Evolutionary conservation across 2,888 invertebrate genomes (phyloP), one percentile per base, ranked within the genome.

Genomic region (Trichopria drosophilae): DNA sequence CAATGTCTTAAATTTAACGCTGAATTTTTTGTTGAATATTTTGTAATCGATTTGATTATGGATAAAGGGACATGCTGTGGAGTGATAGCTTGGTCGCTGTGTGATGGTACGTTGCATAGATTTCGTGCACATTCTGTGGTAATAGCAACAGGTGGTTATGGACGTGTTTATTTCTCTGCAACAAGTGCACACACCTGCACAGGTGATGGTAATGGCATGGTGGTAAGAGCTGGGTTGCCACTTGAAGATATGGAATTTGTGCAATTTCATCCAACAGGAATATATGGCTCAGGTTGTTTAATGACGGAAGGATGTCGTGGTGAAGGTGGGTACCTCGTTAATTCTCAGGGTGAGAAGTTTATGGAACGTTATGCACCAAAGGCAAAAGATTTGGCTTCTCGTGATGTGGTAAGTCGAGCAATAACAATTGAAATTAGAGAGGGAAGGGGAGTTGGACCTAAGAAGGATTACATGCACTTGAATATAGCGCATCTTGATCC

Each of bases 121-220:
- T 82, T 85, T 70, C 75, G 78, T 49, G 75, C 83, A 9, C 83
- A 83, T 70, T n/a, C 7, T 6, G 42, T 61, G 60, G 43, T 64
- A n/a, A 34, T 65, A 31, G 65, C 65, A 2, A 62, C 65, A 6
- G 65, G 65, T 18, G 65, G 65, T 6, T 51, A 59, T 15, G 65
- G 59, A 16, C 50, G 65, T 37, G 58, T 57, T 41, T 98, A 88
- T 80, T 97, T 97, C 82, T 95, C 95, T 15, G 96, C 96, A 76
- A 98, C 97, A 3, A 93, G 93, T 0, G 98, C 97, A 9, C 97
- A 97, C 79, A 94, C 96, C 0, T 96, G 94, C 77, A 97, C 97
- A 0, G 94, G 94, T 44, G 96, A 96, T 76, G 96, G 96, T 49
- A 92, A 87, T 2, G 97, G 93, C n/a, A 90, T 98, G 89, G 86